These are phyloP conservation scores for Drosophila anceps DNA, from an alignment of 2,888 invertebrate genomes.

Conservation along the genomic window DNA sequence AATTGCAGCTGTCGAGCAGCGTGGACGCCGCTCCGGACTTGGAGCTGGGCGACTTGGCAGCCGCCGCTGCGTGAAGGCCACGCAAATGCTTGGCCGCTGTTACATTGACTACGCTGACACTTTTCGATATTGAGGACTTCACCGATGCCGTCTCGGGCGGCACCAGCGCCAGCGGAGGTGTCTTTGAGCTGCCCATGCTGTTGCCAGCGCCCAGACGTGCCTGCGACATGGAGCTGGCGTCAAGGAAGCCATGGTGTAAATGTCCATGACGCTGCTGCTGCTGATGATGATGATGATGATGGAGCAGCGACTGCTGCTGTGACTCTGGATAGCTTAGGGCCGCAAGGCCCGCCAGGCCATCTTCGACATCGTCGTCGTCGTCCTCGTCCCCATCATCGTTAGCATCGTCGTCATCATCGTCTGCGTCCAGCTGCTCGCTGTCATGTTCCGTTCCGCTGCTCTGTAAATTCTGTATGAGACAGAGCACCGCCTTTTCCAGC, in stretches of 20 bases:
- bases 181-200: conserved; percentile 70
- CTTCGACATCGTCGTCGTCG: conserved; percentile 32
- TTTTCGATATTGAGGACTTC: conserved; percentile 85
- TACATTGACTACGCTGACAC: conserved; percentile 84
- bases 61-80: conserved; percentile 41
- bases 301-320: not conserved
- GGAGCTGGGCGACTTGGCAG: conserved; percentile 47
- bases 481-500: conserved; percentile 90
- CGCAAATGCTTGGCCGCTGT: conserved; percentile 82
- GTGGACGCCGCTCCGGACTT: conserved; percentile 19
- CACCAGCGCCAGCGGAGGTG: conserved; percentile 84
- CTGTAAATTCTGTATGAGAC: conserved; percentile 87
- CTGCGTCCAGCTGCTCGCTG: conserved; percentile 34
- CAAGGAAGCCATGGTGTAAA: conserved; percentile 29
- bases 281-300: conserved; percentile 2
- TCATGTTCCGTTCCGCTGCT: conserved; percentile 71
- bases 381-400: conserved; percentile 23
- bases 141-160: conserved; percentile 84
- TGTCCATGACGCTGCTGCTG: conserved; percentile 23
- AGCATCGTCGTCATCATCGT: conserved; percentile 29
- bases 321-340: conserved; percentile 15
- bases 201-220: conserved; percentile 42
- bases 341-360: conserved; percentile 36
- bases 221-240: conserved; percentile 46
- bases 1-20: conserved; percentile 38